Conservation (phyloP, 1,140 invertebrate species). For the Aphaenogaster ashmeadi region DNA sequence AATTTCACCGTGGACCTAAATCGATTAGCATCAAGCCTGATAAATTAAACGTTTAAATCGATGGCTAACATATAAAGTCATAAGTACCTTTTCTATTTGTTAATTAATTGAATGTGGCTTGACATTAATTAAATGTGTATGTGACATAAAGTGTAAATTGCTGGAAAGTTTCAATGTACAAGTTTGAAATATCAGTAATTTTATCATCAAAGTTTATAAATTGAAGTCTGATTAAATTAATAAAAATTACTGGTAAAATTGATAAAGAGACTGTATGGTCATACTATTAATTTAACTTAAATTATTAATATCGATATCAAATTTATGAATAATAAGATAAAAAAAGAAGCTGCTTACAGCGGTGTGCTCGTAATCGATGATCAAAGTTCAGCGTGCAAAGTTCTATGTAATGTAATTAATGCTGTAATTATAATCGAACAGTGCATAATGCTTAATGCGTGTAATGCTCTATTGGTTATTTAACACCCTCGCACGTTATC, state of each 20-base stretch:
- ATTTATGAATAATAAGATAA: neutral
- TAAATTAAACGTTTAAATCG: slow-evolving; percentile 28
- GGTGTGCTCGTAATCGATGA: neutral
- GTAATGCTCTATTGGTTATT: slow-evolving; percentile 1
- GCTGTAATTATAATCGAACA: slow-evolving; percentile 20
- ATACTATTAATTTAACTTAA: neutral
- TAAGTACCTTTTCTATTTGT: neutral
- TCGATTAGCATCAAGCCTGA: neutral
- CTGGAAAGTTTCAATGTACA: neutral
- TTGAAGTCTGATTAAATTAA: neutral
- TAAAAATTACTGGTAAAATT: neutral
- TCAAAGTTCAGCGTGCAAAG: neutral
- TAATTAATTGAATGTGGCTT: neutral
- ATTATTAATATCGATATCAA: neutral
- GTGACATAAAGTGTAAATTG: neutral
- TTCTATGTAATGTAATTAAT: slow-evolving; percentile 14
- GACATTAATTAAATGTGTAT: neutral
- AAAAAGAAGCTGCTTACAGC: neutral
- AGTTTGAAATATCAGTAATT: neutral
- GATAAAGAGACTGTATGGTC: neutral
- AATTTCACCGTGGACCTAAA: neutral
- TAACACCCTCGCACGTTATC: neutral
- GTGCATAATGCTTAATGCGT: slow-evolving; percentile 1
- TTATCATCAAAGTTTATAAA: neutral
- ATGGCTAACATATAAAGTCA: neutral